Conservation (phyloP, 1,140 invertebrate genomes). For the Pseudoatta argentina region DNA sequence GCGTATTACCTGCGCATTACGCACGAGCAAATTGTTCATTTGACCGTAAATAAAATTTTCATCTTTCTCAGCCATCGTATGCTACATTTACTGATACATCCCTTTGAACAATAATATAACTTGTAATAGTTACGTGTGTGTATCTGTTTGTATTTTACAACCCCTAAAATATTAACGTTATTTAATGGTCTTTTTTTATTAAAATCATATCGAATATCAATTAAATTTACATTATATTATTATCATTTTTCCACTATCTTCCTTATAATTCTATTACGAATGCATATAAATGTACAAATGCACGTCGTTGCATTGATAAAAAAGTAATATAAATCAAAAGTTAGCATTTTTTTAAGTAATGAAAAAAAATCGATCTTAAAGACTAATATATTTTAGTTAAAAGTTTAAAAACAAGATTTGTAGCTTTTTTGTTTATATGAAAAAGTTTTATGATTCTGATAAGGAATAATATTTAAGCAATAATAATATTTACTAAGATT, state of each 20-base stretch:
- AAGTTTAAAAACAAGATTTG: too few species aligned
- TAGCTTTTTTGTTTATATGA: too few species aligned
- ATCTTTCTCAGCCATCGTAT: slow-evolving; percentile 31
- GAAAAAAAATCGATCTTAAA: too few species aligned
- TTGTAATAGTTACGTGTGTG: background rate
- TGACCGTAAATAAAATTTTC: slow-evolving; percentile 40
- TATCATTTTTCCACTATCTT: background rate
- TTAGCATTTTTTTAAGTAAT: too few species aligned
- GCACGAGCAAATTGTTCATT: slow-evolving; percentile 54
- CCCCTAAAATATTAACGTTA: background rate
- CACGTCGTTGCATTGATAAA: too few species aligned
- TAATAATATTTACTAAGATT: too few species aligned
- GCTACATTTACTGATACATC: background rate
- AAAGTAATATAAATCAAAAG: too few species aligned
- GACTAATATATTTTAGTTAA: too few species aligned
- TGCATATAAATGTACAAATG: background rate
- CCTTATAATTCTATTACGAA: background rate
- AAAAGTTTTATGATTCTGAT: too few species aligned
- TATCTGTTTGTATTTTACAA: background rate
- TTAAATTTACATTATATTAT: background rate
- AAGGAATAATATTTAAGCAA: too few species aligned
- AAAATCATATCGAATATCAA: background rate
- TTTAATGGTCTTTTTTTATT: background rate
- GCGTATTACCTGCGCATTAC: slow-evolving; percentile 62
- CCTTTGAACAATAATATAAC: background rate